Base-by-base conservation (phyloP, 2,113 vertebrate species). In the Cebus imitator region DNA sequence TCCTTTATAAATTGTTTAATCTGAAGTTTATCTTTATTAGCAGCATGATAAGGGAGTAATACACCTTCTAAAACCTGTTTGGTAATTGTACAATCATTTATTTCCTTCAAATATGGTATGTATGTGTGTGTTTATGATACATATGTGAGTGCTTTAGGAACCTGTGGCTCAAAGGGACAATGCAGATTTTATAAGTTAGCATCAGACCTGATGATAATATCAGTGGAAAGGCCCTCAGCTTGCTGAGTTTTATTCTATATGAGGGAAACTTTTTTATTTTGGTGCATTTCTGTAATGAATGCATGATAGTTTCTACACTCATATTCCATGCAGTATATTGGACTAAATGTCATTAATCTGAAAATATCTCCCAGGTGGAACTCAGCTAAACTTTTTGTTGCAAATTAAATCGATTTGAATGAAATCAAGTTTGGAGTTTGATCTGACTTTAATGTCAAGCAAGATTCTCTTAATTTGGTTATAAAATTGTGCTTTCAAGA, bases 371-470 rank as follows among this genome's bases (percentile, higher is more conserved):
- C 95, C 95, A 98, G 94, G 88, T 96, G 76, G 97, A 98, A 94
- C 84, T 95, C 97, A 97, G 90, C 95, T 98, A 98, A 98, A 98
- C 97, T 94, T 98, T 97, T 95, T 96, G 95, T 76, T 73, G 95
- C 80, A 98, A 98, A 98, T 98, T 97, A 98, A 98, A 98, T 99
- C 94, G 98, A 70, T 98, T 97, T 97, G 96, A 76, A 94, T 97
- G 95, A 88, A 96, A 98, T 98, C 94, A 98, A 95, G 78, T 98
- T 96, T 92, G 90, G 79, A 87, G 64, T 92, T 92, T 97, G 97
- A 98, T 96, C 90, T 98, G 97, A 98, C 98, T 98, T 98, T 97
- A 94, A 76, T 43, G 98, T 96, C 82, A 98, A 96, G 86, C 83
- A 98, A 98, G 66, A 87, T 95, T 97, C 90, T 98, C 86, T 96